Conservation (phyloP, 2,888 invertebrate species). For the Callimorpha dominula region DNA sequence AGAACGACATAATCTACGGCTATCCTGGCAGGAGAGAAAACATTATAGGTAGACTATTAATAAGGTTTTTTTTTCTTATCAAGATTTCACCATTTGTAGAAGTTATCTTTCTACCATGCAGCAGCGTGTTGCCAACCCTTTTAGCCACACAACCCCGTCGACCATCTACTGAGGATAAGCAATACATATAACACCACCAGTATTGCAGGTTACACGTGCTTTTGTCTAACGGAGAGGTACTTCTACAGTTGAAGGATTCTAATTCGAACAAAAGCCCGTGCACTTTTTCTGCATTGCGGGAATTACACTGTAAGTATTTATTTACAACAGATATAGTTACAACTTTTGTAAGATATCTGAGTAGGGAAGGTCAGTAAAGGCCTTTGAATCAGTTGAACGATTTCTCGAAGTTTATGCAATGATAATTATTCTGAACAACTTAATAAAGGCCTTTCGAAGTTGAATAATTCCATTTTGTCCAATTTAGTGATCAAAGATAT, state of each 20-base stretch:
- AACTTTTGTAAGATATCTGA: background rate
- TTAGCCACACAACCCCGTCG: too few species aligned
- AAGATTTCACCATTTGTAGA: too few species aligned
- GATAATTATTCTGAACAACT: background rate
- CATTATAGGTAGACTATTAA: background rate
- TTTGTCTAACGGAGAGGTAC: too few species aligned
- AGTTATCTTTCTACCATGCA: too few species aligned
- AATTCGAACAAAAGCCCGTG: too few species aligned
- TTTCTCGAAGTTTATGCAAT: background rate
- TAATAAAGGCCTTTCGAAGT: background rate
- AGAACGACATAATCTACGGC: background rate
- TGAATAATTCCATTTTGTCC: background rate
- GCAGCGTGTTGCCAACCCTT: too few species aligned
- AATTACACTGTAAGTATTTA: background rate
- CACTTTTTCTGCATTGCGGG: too few species aligned
- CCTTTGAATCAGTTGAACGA: background rate
- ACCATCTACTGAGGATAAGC: too few species aligned
- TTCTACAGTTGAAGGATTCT: too few species aligned
- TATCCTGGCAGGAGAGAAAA: background rate
- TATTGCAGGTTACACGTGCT: too few species aligned
- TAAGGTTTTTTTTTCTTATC: too few species aligned
- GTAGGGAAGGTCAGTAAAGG: background rate
- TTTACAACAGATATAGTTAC: background rate
- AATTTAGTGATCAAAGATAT: background rate
- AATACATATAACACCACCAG: too few species aligned